Percentiles rank a stretch among this genome's conserved stretches.
These are phyloP conservation scores for Ptychochromis oligacanthus DNA, from an alignment of 2,113 vertebrate genomes.

Conservation along the genomic window DNA sequence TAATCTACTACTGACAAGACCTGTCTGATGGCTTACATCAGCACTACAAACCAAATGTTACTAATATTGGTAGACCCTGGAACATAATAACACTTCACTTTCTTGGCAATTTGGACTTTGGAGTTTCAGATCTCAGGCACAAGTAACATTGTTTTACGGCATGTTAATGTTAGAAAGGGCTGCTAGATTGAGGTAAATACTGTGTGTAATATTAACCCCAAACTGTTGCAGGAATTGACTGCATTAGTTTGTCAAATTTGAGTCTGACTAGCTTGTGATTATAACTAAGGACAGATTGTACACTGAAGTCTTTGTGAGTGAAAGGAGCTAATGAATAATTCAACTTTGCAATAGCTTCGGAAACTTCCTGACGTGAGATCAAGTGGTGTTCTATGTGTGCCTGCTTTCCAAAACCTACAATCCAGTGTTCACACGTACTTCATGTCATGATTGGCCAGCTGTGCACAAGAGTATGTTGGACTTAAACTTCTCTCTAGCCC, in stretches of 20 bases:
- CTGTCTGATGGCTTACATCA: not conserved
- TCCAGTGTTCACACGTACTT: not conserved
- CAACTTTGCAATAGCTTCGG: not conserved
- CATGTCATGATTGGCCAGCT: not conserved
- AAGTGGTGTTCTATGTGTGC: not conserved
- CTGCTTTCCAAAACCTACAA: not conserved
- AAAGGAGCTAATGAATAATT: not conserved
- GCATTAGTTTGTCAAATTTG: not conserved
- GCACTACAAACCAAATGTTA: not conserved
- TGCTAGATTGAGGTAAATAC: not conserved
- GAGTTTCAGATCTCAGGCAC: not conserved
- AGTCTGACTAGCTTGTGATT: not conserved
- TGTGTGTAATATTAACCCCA: not conserved
- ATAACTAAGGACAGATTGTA: not conserved
- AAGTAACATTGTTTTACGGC: not conserved
- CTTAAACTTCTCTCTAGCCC: not conserved
- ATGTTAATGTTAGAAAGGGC: not conserved
- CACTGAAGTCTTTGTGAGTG: not conserved
- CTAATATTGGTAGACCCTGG: not conserved
- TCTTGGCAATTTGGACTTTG: not conserved
- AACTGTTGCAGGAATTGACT: not conserved
- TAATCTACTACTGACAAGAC: not conserved
- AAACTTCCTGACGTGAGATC: not conserved
- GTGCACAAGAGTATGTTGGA: not conserved
- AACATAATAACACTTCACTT: not conserved